A percentile compares a stretch with the other conserved stretches of the same genome.
Evolutionary conservation across 2,888 invertebrate genomes (phyloP).

Genomic region (Stictocephala bisonia): DNA sequence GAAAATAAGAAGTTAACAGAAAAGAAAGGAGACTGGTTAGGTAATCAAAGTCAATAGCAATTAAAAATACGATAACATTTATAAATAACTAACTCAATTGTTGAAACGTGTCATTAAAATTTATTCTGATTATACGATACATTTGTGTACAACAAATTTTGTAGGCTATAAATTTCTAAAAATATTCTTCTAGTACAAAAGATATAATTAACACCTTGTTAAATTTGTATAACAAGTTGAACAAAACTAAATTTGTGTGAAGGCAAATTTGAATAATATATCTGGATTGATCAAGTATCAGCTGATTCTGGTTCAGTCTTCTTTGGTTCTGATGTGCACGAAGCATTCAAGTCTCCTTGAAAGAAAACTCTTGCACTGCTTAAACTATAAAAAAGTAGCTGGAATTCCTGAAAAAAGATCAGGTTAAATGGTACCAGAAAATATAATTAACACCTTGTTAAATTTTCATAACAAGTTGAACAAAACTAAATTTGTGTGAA

Average conservation of each 20-base stretch:
- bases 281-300: not conserved
- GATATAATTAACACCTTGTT: slow-evolving; percentile 10
- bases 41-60: too few relatives aligned
- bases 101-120: too few relatives aligned
- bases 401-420: slow-evolving; percentile 79
- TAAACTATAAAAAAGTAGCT: slow-evolving; percentile 89
- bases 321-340: not conserved
- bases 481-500: not conserved
- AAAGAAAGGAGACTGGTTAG: too few relatives aligned
- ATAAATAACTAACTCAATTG: too few relatives aligned
- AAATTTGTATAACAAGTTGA: slow-evolving; percentile 21
- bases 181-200: too few relatives aligned
- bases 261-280: not conserved
- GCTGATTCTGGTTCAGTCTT: not conserved
- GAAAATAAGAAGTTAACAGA: too few relatives aligned
- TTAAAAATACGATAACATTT: too few relatives aligned
- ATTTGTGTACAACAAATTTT: too few relatives aligned
- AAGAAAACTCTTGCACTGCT: slow-evolving; percentile 97
- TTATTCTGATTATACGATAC: too few relatives aligned
- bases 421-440: slow-evolving; percentile 33
- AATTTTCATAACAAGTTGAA: slow-evolving; percentile 20
- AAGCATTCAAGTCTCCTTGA: slow-evolving; percentile 50
- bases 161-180: too few relatives aligned
- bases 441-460: slow-evolving; percentile 12
- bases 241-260: not conserved